Evolutionary conservation across 2,888 invertebrate species (phyloP), one percentile per base, ranked within the genome.

Genomic region (Lapara coniferarum): DNA sequence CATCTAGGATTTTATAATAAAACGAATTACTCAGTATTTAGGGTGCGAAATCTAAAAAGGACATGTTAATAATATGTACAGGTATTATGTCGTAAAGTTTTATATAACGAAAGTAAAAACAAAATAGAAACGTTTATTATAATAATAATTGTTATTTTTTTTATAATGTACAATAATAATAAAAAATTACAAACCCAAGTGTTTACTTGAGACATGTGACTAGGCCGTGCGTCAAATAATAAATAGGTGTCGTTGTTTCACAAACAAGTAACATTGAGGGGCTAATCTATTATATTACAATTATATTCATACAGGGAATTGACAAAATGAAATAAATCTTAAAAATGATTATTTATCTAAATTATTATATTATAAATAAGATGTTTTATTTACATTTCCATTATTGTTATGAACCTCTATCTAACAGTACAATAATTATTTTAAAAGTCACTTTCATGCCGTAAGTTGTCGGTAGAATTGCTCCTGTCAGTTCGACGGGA

Each of bases 391-490:
- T 58, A 58, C 57, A 58, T 37, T 2, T n/a, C 14, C 30, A 58
- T 14, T 58, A 37, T 37, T 58, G 16, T 19, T 13, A 49, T 49
- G 19, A 63, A 25, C 19, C 2, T 49, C 16, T 19, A 52, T 68
- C 44, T 69, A 51, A 69, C 13, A 12, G 14, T 12, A 52, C 13
- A 57, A 19, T 49, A 37, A 66, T 7, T 19, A 53, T 16, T 57
- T 72, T 83, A 91, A 79, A 94, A 89, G 75, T 93, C 88, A 81
- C 94, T 94, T 79, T 94, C 94, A 75, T 90, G 86, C 5, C 92
- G 91, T 75, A 89, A 90, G 71, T 92, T 90, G 66, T 90, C 89
- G 74, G 77, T 83, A 19, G 87, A 95, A 87, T 81, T 89, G 80
- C 79, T 89, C 79, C 81, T 88, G 83, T 76, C 89, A 81, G 75